Conservation (phyloP, 2,797 vertebrate genomes). For the Astyanax mexicanus region DNA sequence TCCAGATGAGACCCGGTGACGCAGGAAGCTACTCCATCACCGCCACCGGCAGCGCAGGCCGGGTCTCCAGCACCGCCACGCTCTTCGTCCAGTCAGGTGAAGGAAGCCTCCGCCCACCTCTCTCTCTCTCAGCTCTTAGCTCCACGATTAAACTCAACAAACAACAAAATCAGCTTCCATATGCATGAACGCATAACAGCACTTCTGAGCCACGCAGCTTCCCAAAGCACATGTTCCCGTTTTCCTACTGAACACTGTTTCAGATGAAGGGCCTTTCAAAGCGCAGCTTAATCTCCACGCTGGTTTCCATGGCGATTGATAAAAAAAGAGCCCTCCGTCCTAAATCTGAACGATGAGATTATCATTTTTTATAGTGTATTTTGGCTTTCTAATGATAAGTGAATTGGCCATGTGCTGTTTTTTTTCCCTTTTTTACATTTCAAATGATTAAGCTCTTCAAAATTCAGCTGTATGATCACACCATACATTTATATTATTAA, state of each 20-base stretch:
- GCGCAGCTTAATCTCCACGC: not conserved
- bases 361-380: not conserved
- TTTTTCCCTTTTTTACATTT: not conserved
- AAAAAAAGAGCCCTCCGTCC: not conserved
- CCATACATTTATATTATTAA: too few relatives aligned
- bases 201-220: not conserved
- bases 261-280: constrained; percentile 1
- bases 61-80: constrained; percentile 79
- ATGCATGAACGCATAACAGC: not conserved
- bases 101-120: constrained; percentile 30
- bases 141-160: not conserved
- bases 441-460: too few relatives aligned
- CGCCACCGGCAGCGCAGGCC: constrained; percentile 81
- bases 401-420: not conserved
- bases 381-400: not conserved
- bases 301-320: constrained; percentile 3
- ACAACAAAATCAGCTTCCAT: not conserved
- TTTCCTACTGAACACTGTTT: not conserved
- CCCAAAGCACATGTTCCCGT: constrained; percentile 1
- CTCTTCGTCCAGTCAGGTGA: constrained; percentile 87
- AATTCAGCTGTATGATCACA: too few relatives aligned
- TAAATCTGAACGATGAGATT: not conserved
- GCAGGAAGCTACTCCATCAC: constrained; percentile 83
- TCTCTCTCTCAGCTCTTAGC: too few relatives aligned
- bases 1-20: constrained; percentile 74